phyloP scores from a whole-genome alignment of 2,113 vertebrate species.

The Pollimyrus isidori region DNA sequence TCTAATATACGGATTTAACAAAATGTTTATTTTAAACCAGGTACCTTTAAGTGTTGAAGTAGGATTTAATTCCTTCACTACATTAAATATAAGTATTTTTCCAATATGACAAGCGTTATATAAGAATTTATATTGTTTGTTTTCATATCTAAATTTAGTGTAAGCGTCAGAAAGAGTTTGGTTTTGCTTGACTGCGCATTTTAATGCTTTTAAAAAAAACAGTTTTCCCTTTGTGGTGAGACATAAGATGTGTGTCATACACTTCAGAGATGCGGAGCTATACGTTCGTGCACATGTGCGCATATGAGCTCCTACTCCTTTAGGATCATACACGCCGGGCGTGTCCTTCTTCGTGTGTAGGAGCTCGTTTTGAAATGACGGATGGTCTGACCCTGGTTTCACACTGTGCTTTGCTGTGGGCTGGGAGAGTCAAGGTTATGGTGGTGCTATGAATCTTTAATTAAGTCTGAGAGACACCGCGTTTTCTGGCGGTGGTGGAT shows the following conservation, averaged over 20 bases:
- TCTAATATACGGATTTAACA: not conserved
- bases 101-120: not conserved
- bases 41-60: not conserved
- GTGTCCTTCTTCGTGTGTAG: constrained; percentile 32
- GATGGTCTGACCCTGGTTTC: constrained; percentile 51
- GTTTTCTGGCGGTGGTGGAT: not conserved
- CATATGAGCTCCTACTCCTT: constrained; percentile 12
- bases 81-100: not conserved
- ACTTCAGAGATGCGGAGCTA: not conserved
- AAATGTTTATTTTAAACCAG: not conserved
- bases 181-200: not conserved
- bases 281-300: not conserved
- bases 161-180: not conserved
- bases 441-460: constrained; percentile 21
- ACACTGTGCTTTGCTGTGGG: constrained; percentile 20
- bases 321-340: constrained; percentile 37
- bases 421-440: constrained; percentile 19
- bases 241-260: not conserved
- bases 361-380: constrained; percentile 41
- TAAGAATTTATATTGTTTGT: not conserved
- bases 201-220: not conserved
- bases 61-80: not conserved
- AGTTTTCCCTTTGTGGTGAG: not conserved
- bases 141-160: not conserved
- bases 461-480: not conserved